These are phyloP conservation scores for Ptilorrhoa leucosticta DNA, from an alignment of 2,113 vertebrate genomes.

Conservation along the genomic window DNA sequence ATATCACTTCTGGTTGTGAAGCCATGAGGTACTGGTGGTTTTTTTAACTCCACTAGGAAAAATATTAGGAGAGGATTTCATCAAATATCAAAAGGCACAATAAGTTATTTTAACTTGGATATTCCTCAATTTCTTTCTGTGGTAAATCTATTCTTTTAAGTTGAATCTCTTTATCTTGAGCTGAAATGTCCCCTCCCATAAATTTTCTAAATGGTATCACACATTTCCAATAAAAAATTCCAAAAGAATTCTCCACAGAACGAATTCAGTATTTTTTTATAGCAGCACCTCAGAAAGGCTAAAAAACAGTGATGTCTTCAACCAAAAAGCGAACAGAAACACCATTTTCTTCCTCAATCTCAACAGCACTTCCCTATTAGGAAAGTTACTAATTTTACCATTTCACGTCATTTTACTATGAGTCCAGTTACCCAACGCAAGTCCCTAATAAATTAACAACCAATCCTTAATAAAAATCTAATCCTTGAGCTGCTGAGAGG, in stretches of 20 bases:
- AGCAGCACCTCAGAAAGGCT: not conserved
- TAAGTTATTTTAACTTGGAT: not conserved
- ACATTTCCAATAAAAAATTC: not conserved
- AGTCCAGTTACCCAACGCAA: not conserved
- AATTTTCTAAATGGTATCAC: not conserved
- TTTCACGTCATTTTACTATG: not conserved
- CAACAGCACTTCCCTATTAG: rapidly evolving
- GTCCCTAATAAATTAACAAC: not conserved
- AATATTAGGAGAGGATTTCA: not conserved
- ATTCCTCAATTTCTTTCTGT: not conserved
- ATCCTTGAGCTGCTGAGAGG: not conserved
- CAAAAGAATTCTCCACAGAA: not conserved
- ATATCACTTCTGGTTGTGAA: not conserved
- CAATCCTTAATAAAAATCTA: not conserved
- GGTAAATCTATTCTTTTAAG: not conserved
- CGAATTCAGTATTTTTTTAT: not conserved
- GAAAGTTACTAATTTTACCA: not conserved
- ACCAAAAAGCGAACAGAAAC: not conserved
- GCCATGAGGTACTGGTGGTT: not conserved
- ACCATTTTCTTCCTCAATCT: not conserved
- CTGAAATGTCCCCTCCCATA: not conserved
- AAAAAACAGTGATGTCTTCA: not conserved
- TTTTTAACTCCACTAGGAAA: not conserved
- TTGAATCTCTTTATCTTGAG: not conserved
- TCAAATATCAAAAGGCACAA: not conserved